phyloP scores from a whole-genome alignment of 2,113 vertebrate genomes.

The Sclerurus mexicanus region DNA sequence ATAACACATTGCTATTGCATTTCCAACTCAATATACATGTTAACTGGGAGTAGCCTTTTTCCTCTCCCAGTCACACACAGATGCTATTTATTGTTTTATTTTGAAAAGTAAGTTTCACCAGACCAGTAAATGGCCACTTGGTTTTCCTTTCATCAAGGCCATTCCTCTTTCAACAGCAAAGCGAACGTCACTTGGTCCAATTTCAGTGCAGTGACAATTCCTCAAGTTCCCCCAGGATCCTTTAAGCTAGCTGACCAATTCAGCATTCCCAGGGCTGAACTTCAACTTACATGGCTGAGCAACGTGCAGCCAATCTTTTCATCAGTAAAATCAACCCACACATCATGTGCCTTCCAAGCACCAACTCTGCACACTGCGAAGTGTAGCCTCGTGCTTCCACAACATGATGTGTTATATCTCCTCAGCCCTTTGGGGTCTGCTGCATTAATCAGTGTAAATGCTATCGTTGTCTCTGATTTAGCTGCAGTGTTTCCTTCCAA shows the following conservation, averaged over 20 bases:
- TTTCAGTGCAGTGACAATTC: background rate
- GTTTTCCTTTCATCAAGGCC: background rate
- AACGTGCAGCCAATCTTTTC: background rate
- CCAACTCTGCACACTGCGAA: background rate
- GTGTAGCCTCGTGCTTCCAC: background rate
- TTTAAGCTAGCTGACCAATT: background rate
- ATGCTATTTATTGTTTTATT: background rate
- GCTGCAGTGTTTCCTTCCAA: background rate
- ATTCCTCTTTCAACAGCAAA: background rate
- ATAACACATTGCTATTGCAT: background rate
- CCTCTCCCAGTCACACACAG: background rate
- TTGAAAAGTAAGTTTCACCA: background rate
- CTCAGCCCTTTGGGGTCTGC: background rate
- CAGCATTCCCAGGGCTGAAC: background rate
- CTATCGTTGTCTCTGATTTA: background rate
- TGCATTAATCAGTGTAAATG: background rate
- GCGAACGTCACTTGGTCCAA: background rate
- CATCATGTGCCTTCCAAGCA: background rate
- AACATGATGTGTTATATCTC: fast-evolving
- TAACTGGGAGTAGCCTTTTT: background rate
- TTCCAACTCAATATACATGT: background rate
- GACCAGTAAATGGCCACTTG: background rate
- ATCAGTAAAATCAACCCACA: background rate
- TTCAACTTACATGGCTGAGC: background rate
- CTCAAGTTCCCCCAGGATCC: background rate